These are phyloP conservation scores for Menidia beryllina DNA, from an alignment of 2,113 vertebrate genomes.

Conservation along the genomic window DNA sequence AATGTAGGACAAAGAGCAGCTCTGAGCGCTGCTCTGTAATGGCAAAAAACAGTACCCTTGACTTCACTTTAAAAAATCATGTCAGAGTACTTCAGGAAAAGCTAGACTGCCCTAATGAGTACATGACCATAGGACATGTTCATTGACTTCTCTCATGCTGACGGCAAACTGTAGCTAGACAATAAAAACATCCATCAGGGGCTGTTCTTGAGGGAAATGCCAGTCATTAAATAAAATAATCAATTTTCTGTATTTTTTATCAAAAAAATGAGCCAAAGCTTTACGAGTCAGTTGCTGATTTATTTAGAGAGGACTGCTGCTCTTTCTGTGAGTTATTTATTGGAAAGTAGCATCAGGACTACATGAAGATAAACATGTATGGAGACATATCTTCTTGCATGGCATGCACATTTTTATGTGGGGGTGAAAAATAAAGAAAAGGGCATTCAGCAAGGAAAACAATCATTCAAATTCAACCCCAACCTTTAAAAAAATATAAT, in stretches of 20 bases:
- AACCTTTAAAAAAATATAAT: conserved; percentile 25
- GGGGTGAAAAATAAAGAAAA: background rate
- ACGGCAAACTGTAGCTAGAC: background rate
- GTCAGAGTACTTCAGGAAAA: conserved; percentile 12
- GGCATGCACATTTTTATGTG: background rate
- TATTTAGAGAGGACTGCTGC: background rate
- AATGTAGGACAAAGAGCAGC: conserved; percentile 20
- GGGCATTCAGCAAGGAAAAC: conserved; percentile 16
- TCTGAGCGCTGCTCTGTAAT: conserved; percentile 4
- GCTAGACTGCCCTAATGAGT: background rate
- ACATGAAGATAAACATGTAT: background rate
- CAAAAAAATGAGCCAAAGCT: background rate
- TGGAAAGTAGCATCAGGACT: background rate
- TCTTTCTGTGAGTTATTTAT: background rate
- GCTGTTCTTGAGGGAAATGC: conserved; percentile 8
- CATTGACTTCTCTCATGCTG: background rate
- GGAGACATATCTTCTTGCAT: too few relatives aligned
- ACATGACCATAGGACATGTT: conserved; percentile 2
- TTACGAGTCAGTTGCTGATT: background rate
- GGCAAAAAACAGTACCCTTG: conserved; percentile 20
- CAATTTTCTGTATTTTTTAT: background rate
- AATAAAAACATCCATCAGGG: conserved; percentile 12
- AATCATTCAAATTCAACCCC: conserved; percentile 20
- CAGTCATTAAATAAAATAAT: conserved; percentile 24
- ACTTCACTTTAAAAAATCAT: conserved; percentile 27